Conservation (phyloP, 2,888 invertebrate genomes). For the Thymelicus lineola region DNA sequence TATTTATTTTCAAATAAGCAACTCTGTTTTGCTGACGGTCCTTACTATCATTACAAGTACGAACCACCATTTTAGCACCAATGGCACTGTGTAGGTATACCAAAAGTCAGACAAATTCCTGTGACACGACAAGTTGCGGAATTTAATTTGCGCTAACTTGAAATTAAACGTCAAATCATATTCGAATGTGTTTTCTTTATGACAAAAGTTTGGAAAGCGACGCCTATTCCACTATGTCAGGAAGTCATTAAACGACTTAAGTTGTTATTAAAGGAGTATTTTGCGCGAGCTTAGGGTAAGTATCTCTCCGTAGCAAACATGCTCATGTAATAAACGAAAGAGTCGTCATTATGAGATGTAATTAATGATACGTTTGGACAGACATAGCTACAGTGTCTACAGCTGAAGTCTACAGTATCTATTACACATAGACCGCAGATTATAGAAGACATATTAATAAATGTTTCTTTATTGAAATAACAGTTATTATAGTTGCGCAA, state of each 20-base stretch:
- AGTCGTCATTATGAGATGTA: not conserved
- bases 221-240: not conserved
- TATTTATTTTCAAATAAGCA: too few species aligned
- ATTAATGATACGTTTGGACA: not conserved
- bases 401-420: too few species aligned
- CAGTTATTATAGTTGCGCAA: too few species aligned
- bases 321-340: not conserved
- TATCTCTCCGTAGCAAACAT: not conserved
- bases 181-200: constrained; percentile 22
- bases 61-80: too few species aligned
- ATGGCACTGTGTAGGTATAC: too few species aligned
- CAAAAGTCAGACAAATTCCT: not conserved
- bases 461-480: too few species aligned
- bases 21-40: too few species aligned
- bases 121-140: constrained; percentile 1
- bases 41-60: too few species aligned
- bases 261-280: not conserved
- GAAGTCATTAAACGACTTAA: constrained; percentile 19
- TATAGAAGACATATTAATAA: too few species aligned
- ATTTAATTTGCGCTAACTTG: constrained; percentile 7
- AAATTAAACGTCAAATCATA: constrained; percentile 23
- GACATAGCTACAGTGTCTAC: not conserved
- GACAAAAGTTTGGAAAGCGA: constrained; percentile 15
- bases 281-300: not conserved
- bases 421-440: too few species aligned